phyloP scores from a whole-genome alignment of 2,113 vertebrate genomes.

The Forbesichthys papilliferus region DNA sequence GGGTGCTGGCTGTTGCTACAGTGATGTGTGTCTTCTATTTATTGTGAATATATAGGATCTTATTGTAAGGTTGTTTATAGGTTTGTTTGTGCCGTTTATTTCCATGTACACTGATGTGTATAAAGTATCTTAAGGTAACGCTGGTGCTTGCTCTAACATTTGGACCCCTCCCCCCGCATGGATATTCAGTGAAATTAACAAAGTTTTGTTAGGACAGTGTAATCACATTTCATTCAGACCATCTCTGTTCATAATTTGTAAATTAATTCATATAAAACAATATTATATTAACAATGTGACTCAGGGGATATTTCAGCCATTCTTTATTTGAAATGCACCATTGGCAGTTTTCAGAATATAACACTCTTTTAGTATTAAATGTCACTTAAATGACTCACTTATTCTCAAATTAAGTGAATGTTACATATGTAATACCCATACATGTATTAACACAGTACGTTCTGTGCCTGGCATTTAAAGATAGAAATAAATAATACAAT shows the following conservation, averaged over 20 bases:
- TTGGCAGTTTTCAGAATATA: slow-evolving; percentile 7
- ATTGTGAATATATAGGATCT: neutral
- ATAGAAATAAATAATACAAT: too few species aligned
- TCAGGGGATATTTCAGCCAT: slow-evolving; percentile 20
- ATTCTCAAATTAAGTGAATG: neutral
- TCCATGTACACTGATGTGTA: too few species aligned
- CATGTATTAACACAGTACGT: neutral
- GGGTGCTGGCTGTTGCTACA: neutral
- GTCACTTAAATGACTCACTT: neutral
- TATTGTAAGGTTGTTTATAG: neutral
- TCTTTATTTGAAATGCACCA: neutral
- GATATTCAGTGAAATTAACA: neutral
- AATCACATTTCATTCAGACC: neutral
- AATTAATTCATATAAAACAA: too few species aligned
- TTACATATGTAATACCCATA: too few species aligned
- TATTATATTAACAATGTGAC: neutral
- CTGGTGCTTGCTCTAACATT: neutral
- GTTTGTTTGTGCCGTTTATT: too few species aligned
- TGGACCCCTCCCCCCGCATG: neutral
- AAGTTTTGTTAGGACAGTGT: neutral
- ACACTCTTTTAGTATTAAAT: slow-evolving; percentile 12
- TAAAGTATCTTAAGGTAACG: too few species aligned
- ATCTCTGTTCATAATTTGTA: too few species aligned
- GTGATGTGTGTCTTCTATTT: neutral
- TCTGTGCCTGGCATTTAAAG: neutral